Base-by-base conservation (phyloP, 64 coral and sea anemone species). In the Pocillopora damicornis region DNA sequence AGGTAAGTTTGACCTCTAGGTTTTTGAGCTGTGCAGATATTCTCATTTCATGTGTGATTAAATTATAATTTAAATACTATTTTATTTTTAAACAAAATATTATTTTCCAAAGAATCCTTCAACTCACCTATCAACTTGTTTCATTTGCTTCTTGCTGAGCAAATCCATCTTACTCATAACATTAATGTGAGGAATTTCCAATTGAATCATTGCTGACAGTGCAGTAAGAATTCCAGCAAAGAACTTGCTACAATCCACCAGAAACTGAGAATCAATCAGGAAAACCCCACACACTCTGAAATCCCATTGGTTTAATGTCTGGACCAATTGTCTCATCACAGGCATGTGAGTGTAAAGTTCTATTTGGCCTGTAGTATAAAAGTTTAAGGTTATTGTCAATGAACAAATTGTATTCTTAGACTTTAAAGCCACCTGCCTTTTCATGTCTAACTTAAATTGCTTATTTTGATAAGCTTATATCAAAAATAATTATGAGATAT, bases 81-180 rank as follows among this genome's bases (percentile, higher is more conserved):
- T 61, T 30, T 30, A 30, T 30, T 30, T 30, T 30, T 30, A 30
- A 30, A 30, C 30, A 30, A 30, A 30, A 30, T 30, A 30, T 30
- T 6, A 17, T 68, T 22, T 22, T 8, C 20, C 18, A 23, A 11
- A 23, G n/a, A 30, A 23, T 11, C 16, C 16, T 1, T 63, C 20
- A 63, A 56, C 77, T 20, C 86, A 99, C 97, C 91, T 95, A 80
- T 99, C 88, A 34, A 99, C 79, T 30, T 92, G 88, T 74, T 82
- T 82, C 25, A 90, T 61, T 15, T 99, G 93, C 36, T 93, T 94
- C 66, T 95, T 95, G 30, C 35, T 95, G 11, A 99, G 73, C 35
- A 99, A 89, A 74, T 99, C 97, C 97, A 99, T 99, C 69, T 99
- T 99, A 22, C 93, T 90, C 97, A 99, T 99, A 30, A 99, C 87